Base-by-base conservation (phyloP, 2,113 vertebrate species). In the Mormyrus lacerda region DNA sequence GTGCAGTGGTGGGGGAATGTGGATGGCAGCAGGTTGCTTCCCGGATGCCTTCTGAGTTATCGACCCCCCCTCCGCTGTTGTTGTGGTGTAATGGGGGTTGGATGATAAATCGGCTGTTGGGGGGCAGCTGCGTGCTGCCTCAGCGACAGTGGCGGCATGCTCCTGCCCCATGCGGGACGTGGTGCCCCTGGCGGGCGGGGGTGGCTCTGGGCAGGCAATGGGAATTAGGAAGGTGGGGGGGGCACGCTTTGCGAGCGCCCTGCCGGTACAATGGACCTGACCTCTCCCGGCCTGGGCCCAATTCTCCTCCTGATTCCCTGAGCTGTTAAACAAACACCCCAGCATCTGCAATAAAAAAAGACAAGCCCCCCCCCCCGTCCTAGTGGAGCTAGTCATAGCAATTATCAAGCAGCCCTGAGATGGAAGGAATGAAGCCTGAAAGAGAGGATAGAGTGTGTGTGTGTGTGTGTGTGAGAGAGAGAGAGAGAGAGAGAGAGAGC, bases 201-300 rank as follows among this genome's bases (percentile, higher is more conserved):
- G 85, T 24, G 53, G 45, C 47, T 8, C n/a, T 15, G 92, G 92
- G 91, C 91, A 94, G 93, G 93, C 93, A 90, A 94, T 91, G 91
- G 93, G 91, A 93, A 92, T 93, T 92, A 91, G 88, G 92, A 47
- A 69, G 27, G 85, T 4, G 19, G 13, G 13, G 19, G 13, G 65
- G 39, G 69, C 79, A 39, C 82, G 50, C 24, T 88, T 39, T 24
- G 24, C 31, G 21, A 45, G 24, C 55, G 85, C 45, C 19, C 47
- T 42, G 15, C 86, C 6, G 8, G 69, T 39, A 90, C 94, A 95
- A 95, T 94, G 92, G 93, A 89, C 53, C 44, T 84, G 90, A 94
- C 90, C 92, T 93, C 90, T 35, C 19, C n/a, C 45, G 89, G 42
- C 53, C 89, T 27, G 53, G 21, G 79, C 47, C 85, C 35, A 58